These are phyloP conservation scores for Sclerurus mexicanus DNA, from an alignment of 2,113 vertebrate species.

Conservation along the genomic window DNA sequence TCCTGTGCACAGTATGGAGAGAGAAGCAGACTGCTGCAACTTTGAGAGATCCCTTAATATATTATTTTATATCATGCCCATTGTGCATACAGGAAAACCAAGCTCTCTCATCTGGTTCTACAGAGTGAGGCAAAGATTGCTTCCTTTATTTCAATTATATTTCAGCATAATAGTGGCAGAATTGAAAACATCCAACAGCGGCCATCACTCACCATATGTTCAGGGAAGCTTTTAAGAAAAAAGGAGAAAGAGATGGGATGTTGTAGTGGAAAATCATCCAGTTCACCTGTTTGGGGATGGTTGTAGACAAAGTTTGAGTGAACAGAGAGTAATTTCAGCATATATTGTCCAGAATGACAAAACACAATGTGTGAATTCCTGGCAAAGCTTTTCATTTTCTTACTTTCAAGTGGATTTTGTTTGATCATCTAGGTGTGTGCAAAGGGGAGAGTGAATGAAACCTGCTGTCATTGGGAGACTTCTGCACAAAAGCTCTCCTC, in stretches of 20 bases:
- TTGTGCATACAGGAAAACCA: not conserved
- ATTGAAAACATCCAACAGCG: not conserved
- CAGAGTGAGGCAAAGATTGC: not conserved
- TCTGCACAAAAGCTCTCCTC: not conserved
- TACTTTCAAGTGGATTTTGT: not conserved
- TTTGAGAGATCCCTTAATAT: not conserved
- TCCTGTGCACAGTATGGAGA: not conserved
- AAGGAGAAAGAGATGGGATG: not conserved
- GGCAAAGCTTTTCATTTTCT: not conserved
- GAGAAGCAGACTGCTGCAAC: not conserved
- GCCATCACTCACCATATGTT: not conserved
- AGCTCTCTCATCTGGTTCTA: not conserved
- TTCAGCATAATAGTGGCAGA: not conserved
- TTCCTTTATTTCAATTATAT: not conserved
- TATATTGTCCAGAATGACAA: not conserved
- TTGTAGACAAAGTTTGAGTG: not conserved
- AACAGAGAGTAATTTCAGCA: not conserved
- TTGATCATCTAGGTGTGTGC: not conserved
- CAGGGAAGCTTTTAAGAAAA: not conserved
- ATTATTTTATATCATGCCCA: not conserved
- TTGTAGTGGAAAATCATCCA: not conserved
- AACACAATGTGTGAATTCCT: not conserved
- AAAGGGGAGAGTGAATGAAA: not conserved
- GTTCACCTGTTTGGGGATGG: not conserved
- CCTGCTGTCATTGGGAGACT: not conserved